phyloP scores from a whole-genome alignment of 2,797 vertebrate genomes.

The Amniataba percoides region DNA sequence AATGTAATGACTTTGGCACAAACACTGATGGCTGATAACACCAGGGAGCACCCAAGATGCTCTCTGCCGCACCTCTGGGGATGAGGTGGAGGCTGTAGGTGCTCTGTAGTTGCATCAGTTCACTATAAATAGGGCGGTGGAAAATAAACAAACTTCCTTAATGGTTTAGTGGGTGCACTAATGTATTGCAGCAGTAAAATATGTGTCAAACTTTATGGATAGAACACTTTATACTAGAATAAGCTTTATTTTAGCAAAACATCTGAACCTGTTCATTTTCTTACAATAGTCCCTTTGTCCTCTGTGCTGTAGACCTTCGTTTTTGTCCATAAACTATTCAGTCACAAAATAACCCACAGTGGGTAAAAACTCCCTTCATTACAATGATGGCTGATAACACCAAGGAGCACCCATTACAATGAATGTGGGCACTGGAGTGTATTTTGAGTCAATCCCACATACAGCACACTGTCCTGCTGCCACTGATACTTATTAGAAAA shows the following conservation, averaged over 20 bases:
- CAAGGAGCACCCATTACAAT: background rate
- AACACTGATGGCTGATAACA: constrained; percentile 47
- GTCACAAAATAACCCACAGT: background rate
- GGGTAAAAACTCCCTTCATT: background rate
- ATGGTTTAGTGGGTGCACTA: constrained; percentile 33
- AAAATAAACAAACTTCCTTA: constrained; percentile 46
- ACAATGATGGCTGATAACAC: too few relatives aligned
- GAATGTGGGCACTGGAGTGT: background rate
- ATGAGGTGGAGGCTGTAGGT: constrained; percentile 42
- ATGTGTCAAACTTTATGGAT: constrained; percentile 26
- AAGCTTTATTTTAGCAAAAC: background rate
- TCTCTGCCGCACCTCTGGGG: constrained; percentile 26
- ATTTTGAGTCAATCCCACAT: background rate
- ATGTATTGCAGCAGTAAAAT: constrained; percentile 48
- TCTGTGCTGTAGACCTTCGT: background rate
- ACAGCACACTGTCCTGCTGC: background rate
- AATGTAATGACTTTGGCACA: background rate
- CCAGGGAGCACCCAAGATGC: constrained; percentile 43
- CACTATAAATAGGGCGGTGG: constrained; percentile 44
- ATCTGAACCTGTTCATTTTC: background rate
- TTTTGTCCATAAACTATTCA: background rate
- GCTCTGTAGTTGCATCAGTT: constrained; percentile 47
- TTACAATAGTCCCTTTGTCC: background rate
- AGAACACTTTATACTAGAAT: background rate
- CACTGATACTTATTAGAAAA: constrained; percentile 3